Base-by-base conservation (phyloP, 2,797 vertebrate genomes). In the Naso thynnoides region DNA sequence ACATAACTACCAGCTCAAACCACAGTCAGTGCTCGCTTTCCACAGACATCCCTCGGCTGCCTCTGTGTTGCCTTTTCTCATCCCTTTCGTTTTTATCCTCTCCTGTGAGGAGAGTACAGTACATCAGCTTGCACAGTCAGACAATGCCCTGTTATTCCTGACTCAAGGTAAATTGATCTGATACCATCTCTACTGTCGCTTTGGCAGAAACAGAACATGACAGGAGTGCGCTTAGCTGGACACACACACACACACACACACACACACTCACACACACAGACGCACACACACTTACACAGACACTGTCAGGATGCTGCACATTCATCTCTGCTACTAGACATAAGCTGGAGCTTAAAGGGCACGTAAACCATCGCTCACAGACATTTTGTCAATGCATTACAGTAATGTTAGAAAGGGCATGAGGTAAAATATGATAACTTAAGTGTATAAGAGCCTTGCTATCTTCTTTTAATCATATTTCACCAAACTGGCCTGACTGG, bases 131-230 rank as follows among this genome's bases (percentile, higher is more conserved):
- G 60, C 71, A 48, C 80, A 72, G 64, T 58, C 70, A 79, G 41
- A 87, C 70, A 61, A 75, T 67, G 74, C 54, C 78, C 73, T 48
- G 76, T 74, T 82, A 72, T 74, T 85, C 86, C 86, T 81, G 82
- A 89, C 85, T 84, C 79, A 50, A 70, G 59, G 63, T 78, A 71
- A 87, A 88, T 53, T 27, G 56, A 85, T 81, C 79, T 70, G 61
- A 86, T 74, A 59, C 50, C 73, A 73, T 85, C 81, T 76, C 71
- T 52, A 54, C 78, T 55, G 70, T 78, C 29, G 21, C 79, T 86
- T 85, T 79, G 85, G 84, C 85, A 84, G 78, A 84, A 81, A 85
- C 81, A 47, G 52, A 82, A 83, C 76, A 70, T 55, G 75, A 79
- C 69, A 42, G 56, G 50, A 73, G 76, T 3, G 38, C 2, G 58